Evolutionary conservation across 1,140 invertebrate genomes (phyloP).

Genomic region (Lucilia sericata): DNA sequence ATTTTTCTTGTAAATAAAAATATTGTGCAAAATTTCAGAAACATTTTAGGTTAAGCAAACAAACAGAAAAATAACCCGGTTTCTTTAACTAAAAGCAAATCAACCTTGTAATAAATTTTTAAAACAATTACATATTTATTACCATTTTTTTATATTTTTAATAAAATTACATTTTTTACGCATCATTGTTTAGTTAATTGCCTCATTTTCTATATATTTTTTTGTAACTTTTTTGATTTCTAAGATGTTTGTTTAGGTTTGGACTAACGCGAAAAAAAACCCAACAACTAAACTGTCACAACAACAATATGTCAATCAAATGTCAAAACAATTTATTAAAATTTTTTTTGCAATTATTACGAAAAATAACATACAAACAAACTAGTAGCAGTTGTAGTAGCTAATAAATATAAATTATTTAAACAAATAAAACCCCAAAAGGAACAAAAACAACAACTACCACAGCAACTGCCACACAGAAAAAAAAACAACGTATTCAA

Average conservation of each 20-base stretch:
- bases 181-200: conserved; percentile 33
- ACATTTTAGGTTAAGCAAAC: not conserved
- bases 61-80: not conserved
- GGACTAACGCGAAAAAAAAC: not conserved
- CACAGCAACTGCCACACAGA: not conserved
- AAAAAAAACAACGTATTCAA: not conserved
- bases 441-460: not conserved
- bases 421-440: conserved; percentile 1
- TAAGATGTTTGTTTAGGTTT: conserved; percentile 9
- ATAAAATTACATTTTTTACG: conserved; percentile 9
- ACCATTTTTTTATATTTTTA: not conserved
- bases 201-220: not conserved
- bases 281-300: not conserved
- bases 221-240: not conserved
- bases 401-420: not conserved
- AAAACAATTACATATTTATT: too few species aligned
- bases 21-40: not conserved
- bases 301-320: conserved; percentile 38
- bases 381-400: not conserved
- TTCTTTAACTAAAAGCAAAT: not conserved
- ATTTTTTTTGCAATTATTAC: not conserved
- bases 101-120: not conserved
- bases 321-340: conserved; percentile 38
- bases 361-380: not conserved
- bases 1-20: not conserved